Percentiles rank a stretch among this genome's conserved stretches.
Evolutionary conservation across 2,113 vertebrate species (phyloP).

Genomic region (Psophia crepitans): DNA sequence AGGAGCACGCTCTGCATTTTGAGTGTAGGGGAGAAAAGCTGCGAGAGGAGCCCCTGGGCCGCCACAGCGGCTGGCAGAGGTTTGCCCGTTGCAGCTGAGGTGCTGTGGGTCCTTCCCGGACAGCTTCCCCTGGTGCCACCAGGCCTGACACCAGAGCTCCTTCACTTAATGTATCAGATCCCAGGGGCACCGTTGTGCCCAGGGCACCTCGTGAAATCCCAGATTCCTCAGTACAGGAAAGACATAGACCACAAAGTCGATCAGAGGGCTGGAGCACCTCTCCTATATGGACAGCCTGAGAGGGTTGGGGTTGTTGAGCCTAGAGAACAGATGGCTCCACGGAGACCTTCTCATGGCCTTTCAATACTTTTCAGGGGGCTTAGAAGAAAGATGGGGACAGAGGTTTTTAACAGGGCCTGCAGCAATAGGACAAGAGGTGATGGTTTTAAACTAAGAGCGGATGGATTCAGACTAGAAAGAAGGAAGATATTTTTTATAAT

Average conservation of each 20-base stretch:
- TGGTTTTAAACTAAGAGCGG: background rate
- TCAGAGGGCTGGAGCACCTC: background rate
- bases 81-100: background rate
- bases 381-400: background rate
- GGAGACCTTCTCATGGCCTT: background rate
- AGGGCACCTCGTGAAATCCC: rapidly evolving
- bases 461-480: background rate
- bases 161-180: background rate
- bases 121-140: background rate
- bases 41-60: background rate
- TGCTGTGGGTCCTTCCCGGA: background rate
- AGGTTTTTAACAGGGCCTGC: background rate
- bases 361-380: background rate
- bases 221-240: background rate
- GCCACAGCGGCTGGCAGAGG: rapidly evolving
- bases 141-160: background rate
- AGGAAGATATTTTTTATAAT: too few relatives aligned
- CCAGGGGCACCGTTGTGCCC: background rate
- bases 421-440: background rate
- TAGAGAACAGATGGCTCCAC: background rate
- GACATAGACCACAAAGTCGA: rapidly evolving
- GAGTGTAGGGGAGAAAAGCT: background rate
- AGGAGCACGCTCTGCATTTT: background rate
- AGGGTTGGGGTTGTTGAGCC: background rate
- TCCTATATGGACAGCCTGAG: background rate